Base-by-base conservation (phyloP, 2,113 vertebrate genomes). In the Dromas ardeola region DNA sequence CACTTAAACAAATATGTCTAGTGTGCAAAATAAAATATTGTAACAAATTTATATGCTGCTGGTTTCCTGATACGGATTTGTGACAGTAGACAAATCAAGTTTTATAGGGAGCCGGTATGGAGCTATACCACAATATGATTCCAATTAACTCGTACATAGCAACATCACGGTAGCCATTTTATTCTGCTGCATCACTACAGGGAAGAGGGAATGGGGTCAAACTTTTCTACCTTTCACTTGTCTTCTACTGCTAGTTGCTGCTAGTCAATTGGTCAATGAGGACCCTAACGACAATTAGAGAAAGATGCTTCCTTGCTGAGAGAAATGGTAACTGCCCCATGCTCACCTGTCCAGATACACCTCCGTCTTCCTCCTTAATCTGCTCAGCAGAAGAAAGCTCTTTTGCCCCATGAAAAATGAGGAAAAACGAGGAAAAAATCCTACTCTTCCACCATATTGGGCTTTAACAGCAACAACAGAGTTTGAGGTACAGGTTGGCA, bases 31-130 rank as follows among this genome's bases (percentile, higher is more conserved):
- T n/a, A 95, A 89, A 84, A 58, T 30, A 78, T 3, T 76, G 19
- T 32, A 86, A 65, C 32, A 86, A 45, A 81, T 94, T 65, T 92
- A 62, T 88, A 65, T 62, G 36, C 30, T 91, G 43, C 19, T 76
- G 40, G 27, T 79, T 96, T 84, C 72, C 69, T 80, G 80, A 38
- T 69, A 61, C 3, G 55, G 36, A 49, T 81, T 76, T 93, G 81
- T 79, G 80, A 79, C 76, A 89, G 52, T 14, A 90, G 49, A 78
- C 81, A 94, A 94, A 90, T 71, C 55, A 90, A 86, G 30, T 83
- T 88, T 90, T 93, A 59, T 74, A 74, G 18, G 13, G 16, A 66
- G 53, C 7, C 4, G 0, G 15, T 86, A 25, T 34, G 36, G 81
- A 81, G 25, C 15, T 83, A 11, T 59, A 36, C 32, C 43, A 52